phyloP scores from a whole-genome alignment of 2,797 vertebrate genomes.

The Myotis vivesi region DNA sequence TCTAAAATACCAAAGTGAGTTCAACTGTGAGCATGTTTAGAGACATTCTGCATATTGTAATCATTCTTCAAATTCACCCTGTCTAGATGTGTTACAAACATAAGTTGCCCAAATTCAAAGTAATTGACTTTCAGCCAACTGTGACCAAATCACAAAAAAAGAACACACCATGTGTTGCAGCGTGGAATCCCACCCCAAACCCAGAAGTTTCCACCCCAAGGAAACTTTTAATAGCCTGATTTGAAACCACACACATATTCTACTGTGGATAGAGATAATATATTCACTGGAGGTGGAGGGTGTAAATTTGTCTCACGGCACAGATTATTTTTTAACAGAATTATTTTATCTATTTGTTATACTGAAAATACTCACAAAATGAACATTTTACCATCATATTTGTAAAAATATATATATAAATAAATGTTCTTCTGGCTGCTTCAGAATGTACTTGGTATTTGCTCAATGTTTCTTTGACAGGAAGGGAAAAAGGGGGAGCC shows the following conservation, averaged over 20 bases:
- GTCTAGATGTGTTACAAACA: conserved; percentile 61
- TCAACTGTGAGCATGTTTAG: conserved; percentile 53
- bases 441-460: conserved; percentile 43
- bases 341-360: conserved; percentile 50
- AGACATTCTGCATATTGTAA: conserved; percentile 63
- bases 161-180: conserved; percentile 10
- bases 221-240: conserved; percentile 66
- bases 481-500: conserved; percentile 31
- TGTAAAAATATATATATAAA: background rate
- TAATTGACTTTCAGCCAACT: conserved; percentile 75
- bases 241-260: conserved; percentile 27
- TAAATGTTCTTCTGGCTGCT: conserved; percentile 36
- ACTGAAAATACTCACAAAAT: conserved; percentile 56
- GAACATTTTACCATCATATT: conserved; percentile 36
- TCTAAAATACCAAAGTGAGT: conserved; percentile 62
- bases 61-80: conserved; percentile 58
- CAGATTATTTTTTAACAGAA: conserved; percentile 58
- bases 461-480: conserved; percentile 40
- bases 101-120: conserved; percentile 71
- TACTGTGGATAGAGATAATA: conserved; percentile 41
- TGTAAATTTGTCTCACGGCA: conserved; percentile 35
- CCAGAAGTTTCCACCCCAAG: conserved; percentile 40
- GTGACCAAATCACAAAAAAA: conserved; percentile 59
- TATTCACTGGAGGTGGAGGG: conserved; percentile 27
- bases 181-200: background rate